Base-by-base conservation (phyloP, 2,797 vertebrate genomes). In the Liasis olivaceus region DNA sequence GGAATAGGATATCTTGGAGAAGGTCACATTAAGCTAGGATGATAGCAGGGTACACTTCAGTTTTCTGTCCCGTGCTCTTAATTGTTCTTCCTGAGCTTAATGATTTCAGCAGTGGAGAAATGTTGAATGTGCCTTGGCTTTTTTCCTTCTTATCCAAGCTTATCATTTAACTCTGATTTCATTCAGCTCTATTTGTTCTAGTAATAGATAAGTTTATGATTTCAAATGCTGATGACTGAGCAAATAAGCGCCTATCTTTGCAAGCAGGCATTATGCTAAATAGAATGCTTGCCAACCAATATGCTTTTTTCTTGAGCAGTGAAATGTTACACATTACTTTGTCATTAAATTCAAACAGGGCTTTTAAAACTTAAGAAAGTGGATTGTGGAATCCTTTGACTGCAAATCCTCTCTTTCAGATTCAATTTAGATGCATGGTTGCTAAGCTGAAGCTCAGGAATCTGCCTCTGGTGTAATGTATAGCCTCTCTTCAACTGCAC, bases 151-250 rank as follows among this genome's bases (percentile, higher is more conserved):
- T 91, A 81, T 2, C 90, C 56, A 87, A 87, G 17, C 20, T 85
- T 66, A 0, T 89, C 58, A 6, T 12, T 60, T 22, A 2, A 64
- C 3, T 0, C 77, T 24, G 20, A 7, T 58, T 20, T 9, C 85
- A 64, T 59, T 77, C 8, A 14, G 15, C 90, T 56, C 2, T 89
- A 94, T 93, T 14, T 31, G 1, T 94, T 94, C 17, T 6, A 90
- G 31, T 69, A 2, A 51, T 81, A 36, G 54, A n/a, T 36, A 90
- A 88, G 36, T 62, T 59, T 60, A 26, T 90, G 54, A 59, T 54
- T 69, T 88, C 64, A 93, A 91, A 94, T 62, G 64, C 60, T 69
- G 69, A 5, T 28, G 77, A 90, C 1, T 59, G 69, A 92, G 24
- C 36, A 63, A 64, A 90, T 42, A 42, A 42, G 42, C 14, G 17